A percentile compares a stretch with the other conserved stretches of the same genome.
Conservation (phyloP, 1,140 invertebrate genomes). For the Psilanteris sp. region DNA sequence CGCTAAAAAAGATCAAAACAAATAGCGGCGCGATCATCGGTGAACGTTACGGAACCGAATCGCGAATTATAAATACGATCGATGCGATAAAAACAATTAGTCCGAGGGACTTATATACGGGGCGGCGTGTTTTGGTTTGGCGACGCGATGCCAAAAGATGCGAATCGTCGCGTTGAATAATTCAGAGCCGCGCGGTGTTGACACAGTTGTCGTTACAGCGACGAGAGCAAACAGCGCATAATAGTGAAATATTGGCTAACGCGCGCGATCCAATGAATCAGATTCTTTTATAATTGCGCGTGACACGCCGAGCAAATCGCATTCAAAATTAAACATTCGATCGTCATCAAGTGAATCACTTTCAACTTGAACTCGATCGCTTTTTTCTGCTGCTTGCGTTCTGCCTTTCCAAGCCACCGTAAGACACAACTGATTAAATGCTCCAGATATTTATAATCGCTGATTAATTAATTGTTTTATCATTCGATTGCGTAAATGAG, state of each 20-base stretch:
- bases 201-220: constrained; percentile 25
- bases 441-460: constrained; percentile 21
- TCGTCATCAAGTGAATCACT: constrained; percentile 32
- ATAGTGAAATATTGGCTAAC: constrained; percentile 34
- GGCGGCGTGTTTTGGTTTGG: too few species aligned
- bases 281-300: constrained; percentile 44
- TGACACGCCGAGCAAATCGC: constrained; percentile 17
- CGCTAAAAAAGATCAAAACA: too few species aligned
- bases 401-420: background rate
- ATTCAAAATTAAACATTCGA: constrained; percentile 42
- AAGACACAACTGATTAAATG: constrained; percentile 3
- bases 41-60: too few species aligned
- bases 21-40: too few species aligned
- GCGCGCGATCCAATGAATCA: constrained; percentile 26
- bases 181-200: too few species aligned
- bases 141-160: too few species aligned
- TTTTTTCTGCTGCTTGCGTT: background rate
- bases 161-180: too few species aligned
- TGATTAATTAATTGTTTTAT: constrained; percentile 12
- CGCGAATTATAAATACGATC: too few species aligned
- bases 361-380: background rate
- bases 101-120: too few species aligned
- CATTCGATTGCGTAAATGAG: background rate
- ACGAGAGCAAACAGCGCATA: constrained; percentile 13
- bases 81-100: too few species aligned